phyloP scores from a whole-genome alignment of 2,113 vertebrate species.

The Pristiophorus japonicus region DNA sequence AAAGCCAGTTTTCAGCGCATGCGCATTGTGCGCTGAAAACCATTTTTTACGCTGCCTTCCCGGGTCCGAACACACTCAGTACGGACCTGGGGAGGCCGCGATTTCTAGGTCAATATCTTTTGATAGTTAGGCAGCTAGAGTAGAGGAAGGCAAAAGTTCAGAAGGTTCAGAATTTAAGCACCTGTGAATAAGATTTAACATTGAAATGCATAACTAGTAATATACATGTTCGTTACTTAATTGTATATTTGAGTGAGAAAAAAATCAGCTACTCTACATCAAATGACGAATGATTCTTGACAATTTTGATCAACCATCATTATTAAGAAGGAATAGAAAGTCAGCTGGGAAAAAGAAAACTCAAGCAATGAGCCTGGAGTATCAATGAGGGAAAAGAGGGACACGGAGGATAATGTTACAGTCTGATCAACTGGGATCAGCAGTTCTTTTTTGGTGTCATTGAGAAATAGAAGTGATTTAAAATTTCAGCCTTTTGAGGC shows the following conservation, averaged over 20 bases:
- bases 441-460: neutral
- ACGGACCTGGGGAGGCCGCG: too few species aligned
- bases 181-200: neutral
- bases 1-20: too few species aligned
- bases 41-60: too few species aligned
- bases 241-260: neutral
- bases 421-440: neutral
- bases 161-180: neutral
- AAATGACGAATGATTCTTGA: neutral
- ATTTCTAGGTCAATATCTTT: neutral
- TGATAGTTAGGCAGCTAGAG: neutral
- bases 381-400: neutral
- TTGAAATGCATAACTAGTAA: neutral
- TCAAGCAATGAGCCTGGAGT: neutral
- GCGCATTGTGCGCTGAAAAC: too few species aligned
- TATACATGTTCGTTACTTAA: neutral
- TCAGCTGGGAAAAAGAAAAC: neutral
- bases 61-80: too few species aligned
- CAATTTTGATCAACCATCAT: neutral
- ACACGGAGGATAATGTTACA: neutral
- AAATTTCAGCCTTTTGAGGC: neutral
- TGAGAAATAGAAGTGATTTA: slow-evolving; percentile 15
- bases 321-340: neutral
- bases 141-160: neutral
- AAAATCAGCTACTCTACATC: neutral